Evolutionary conservation across 2,888 invertebrate genomes (phyloP).

Genomic region (Auanema freiburgensis): DNA sequence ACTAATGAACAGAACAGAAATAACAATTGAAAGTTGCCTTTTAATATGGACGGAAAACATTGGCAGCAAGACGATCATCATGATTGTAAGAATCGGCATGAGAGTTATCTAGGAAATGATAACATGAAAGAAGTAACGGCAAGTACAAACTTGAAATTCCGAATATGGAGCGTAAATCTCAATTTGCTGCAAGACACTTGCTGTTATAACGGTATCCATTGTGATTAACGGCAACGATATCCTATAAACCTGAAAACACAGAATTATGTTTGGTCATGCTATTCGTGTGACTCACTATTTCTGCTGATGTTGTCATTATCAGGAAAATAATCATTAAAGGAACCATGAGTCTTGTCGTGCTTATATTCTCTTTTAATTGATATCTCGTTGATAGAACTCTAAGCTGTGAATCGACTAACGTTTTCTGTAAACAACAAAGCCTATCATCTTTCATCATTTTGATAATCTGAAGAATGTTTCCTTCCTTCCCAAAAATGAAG

Average conservation of each 20-base stretch:
- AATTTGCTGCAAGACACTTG: background rate
- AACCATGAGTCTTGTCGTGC: slow-evolving; percentile 9
- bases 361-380: slow-evolving; percentile 10
- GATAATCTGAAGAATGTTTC: too few relatives aligned
- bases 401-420: background rate
- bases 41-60: slow-evolving; percentile 5
- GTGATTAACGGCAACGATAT: slow-evolving; percentile 5
- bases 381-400: slow-evolving; percentile 6
- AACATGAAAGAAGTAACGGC: background rate
- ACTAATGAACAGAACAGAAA: too few relatives aligned
- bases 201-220: background rate
- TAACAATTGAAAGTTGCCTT: background rate
- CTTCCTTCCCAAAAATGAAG: too few relatives aligned
- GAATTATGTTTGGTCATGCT: background rate
- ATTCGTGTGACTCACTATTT: slow-evolving; percentile 1
- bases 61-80: slow-evolving; percentile 6
- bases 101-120: slow-evolving; percentile 9
- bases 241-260: slow-evolving; percentile 8
- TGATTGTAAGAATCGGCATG: slow-evolving; percentile 5
- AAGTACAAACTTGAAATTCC: slow-evolving; percentile 6
- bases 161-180: slow-evolving; percentile 2
- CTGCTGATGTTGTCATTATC: slow-evolving; percentile 3
- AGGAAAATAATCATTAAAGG: slow-evolving; percentile 4
- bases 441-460: background rate
- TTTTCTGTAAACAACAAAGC: background rate